Evolutionary conservation across 2,888 invertebrate genomes (phyloP).

Genomic region (Noctua janthina): DNA sequence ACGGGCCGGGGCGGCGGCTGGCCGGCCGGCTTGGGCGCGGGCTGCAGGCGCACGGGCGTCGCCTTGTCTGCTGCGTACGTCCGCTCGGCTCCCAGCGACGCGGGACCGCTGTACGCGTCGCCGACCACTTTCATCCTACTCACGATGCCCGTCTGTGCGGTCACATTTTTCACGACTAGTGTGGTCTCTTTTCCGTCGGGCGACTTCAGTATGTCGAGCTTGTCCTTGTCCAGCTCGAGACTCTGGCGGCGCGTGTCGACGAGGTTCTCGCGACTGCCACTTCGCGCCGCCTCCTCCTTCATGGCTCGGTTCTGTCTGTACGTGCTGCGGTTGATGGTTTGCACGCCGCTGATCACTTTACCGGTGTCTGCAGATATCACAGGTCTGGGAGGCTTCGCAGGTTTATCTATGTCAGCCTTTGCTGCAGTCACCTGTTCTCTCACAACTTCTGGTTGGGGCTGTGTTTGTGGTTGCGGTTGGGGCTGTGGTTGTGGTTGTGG

Average conservation of each 20-base stretch:
- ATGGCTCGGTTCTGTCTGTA: slow-evolving; percentile 89
- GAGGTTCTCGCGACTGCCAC: slow-evolving; percentile 84
- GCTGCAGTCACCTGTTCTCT: slow-evolving; percentile 72
- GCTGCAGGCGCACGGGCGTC: slow-evolving; percentile 65
- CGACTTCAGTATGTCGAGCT: slow-evolving; percentile 74
- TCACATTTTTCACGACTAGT: slow-evolving; percentile 81
- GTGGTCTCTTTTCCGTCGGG: slow-evolving; percentile 77
- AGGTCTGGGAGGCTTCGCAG: slow-evolving; percentile 92
- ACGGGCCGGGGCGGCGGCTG: slow-evolving; percentile 78
- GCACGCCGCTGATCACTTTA: slow-evolving; percentile 88
- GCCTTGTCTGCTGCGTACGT: slow-evolving; percentile 51
- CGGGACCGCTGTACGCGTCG: slow-evolving; percentile 80
- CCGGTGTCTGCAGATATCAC: slow-evolving; percentile 86
- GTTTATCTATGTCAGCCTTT: slow-evolving; percentile 85
- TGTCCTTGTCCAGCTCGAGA: slow-evolving; percentile 90
- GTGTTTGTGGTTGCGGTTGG: slow-evolving; percentile 60
- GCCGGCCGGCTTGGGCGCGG: slow-evolving; percentile 67
- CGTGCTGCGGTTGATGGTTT: slow-evolving; percentile 91
- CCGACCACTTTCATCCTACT: slow-evolving; percentile 84
- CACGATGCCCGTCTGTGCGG: slow-evolving; percentile 86
- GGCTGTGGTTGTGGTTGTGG: slow-evolving; percentile 65
- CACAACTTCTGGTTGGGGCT: slow-evolving; percentile 68
- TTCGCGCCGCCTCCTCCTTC: slow-evolving; percentile 84
- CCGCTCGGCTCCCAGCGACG: slow-evolving; percentile 75
- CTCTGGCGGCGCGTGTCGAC: slow-evolving; percentile 88